Conservation (phyloP, 1,140 invertebrate species). For the Phocides pigmalion region DNA sequence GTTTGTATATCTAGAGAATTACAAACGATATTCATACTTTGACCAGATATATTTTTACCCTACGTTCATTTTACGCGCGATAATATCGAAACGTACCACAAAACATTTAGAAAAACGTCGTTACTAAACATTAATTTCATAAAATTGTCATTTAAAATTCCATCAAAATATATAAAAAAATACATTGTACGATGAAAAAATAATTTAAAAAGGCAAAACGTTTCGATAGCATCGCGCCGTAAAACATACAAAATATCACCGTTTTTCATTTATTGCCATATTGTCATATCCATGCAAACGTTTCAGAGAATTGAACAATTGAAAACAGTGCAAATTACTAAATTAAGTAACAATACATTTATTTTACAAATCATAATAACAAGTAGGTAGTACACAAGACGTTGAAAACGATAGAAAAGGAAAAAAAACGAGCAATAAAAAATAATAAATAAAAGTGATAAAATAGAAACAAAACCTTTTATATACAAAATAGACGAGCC, state of each 20-base stretch:
- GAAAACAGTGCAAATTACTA: conserved; percentile 43
- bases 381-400: conserved; percentile 12
- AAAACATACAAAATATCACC: conserved; percentile 66
- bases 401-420: conserved; percentile 42
- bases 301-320: conserved; percentile 37
- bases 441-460: conserved; percentile 32
- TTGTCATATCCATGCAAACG: conserved; percentile 57
- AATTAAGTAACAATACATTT: conserved; percentile 39
- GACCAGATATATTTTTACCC: conserved; percentile 65
- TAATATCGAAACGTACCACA: conserved; percentile 34
- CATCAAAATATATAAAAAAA: background rate
- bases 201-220: background rate
- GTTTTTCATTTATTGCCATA: conserved; percentile 45
- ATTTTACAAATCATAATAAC: conserved; percentile 25
- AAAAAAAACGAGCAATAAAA: conserved; percentile 19
- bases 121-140: too few relatives aligned
- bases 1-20: conserved; percentile 68
- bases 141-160: background rate
- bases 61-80: conserved; percentile 47
- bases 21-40: conserved; percentile 62
- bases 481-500: conserved; percentile 57
- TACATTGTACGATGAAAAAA: too few relatives aligned
- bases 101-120: background rate
- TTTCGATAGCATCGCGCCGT: conserved; percentile 43
- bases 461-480: conserved; percentile 63